These are phyloP conservation scores for Patella ulyssiponensis DNA, from an alignment of 2,888 invertebrate species.

Conservation along the genomic window DNA sequence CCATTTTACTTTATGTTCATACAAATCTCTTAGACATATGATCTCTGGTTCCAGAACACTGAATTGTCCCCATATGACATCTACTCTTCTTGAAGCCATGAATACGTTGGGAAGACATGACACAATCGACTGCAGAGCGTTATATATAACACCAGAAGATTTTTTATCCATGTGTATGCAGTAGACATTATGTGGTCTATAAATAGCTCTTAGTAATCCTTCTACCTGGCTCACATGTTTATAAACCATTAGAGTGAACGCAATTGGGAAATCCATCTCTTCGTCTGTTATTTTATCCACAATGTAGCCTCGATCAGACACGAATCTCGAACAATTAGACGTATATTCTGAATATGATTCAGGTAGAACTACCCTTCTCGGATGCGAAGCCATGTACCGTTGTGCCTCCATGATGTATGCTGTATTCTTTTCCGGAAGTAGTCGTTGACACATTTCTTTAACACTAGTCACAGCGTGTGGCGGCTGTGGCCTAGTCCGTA, in stretches of 20 bases:
- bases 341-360: no score
- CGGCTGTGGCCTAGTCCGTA: no score
- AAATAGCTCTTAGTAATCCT: conserved; percentile 53
- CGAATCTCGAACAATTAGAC: neutral
- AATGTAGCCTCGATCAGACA: neutral
- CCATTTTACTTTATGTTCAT: conserved; percentile 51
- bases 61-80: conserved; percentile 60
- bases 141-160: conserved; percentile 30
- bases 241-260: conserved; percentile 55
- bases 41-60: conserved; percentile 60
- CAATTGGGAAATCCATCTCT: conserved; percentile 51
- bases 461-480: no score
- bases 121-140: conserved; percentile 38
- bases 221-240: conserved; percentile 51
- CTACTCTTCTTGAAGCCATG: conserved; percentile 42
- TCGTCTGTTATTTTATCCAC: conserved; percentile 26
- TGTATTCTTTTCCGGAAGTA: no score
- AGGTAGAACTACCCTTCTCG: no score
- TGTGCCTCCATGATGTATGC: no score
- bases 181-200: conserved; percentile 60
- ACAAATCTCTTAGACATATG: conserved; percentile 54
- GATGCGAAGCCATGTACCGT: no score
- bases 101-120: conserved; percentile 57
- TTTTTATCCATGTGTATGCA: conserved; percentile 61
- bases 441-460: no score